Evolutionary conservation across 2,888 invertebrate species (phyloP).

Genomic region (Dicroscelio sp.): DNA sequence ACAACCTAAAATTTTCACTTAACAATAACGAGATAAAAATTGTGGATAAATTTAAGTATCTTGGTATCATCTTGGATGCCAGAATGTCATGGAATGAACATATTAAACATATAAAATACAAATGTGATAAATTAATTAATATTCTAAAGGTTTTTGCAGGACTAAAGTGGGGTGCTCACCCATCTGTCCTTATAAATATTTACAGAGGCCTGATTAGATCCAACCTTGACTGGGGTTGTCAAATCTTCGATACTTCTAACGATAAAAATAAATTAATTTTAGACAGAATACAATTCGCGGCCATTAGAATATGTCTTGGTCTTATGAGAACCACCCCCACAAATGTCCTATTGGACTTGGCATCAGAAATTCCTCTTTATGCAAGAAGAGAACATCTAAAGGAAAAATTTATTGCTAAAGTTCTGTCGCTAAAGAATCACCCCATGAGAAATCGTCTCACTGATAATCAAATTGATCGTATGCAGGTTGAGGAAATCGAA

Average conservation of each 20-base stretch:
- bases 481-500: too few relatives aligned
- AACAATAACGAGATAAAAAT: neutral
- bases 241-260: neutral
- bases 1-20: neutral
- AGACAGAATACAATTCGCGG: neutral
- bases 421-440: neutral
- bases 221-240: neutral
- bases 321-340: neutral
- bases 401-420: neutral
- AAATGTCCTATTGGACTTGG: neutral
- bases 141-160: neutral
- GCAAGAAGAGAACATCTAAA: neutral
- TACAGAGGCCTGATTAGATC: neutral
- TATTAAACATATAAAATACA: neutral
- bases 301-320: neutral
- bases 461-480: too few relatives aligned
- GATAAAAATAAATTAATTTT: neutral
- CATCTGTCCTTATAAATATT: neutral
- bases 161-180: neutral
- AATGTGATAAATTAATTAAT: neutral
- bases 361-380: neutral
- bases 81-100: neutral
- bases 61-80: neutral
- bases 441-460: too few relatives aligned
- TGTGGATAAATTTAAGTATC: neutral